Evolutionary conservation across 2,113 vertebrate genomes (phyloP), one percentile per base, ranked within the genome.

Genomic region (Rhadina sibilatrix): DNA sequence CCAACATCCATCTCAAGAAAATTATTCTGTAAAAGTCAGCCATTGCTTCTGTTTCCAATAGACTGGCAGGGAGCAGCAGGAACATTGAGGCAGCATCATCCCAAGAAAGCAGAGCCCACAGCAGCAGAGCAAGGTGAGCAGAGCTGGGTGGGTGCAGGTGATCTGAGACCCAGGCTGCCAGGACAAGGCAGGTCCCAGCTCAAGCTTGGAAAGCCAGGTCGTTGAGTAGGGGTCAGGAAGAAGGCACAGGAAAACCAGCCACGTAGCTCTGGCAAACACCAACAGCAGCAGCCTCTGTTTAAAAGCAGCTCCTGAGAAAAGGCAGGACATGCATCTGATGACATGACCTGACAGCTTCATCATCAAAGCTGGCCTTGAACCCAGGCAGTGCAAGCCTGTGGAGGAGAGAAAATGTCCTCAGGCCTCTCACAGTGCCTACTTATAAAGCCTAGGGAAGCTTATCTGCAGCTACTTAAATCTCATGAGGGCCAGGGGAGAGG

Each of bases 121-220:
- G 37, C 25, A 61, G 12, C 31, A 0, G 1, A 60, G 8, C 4
- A 1, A 47, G 37, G 21, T 21, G 6, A 72, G 15, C 28, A 42
- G 61, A 66, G 17, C 21, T 31, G 31, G 10, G 7, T 20, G 3
- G 0, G 7, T 25, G 12, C 3, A 2, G 57, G 7, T 25, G 10
- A 44, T 44, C 16, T 61, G 37, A 70, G 30, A 70, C 6, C 22
- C 42, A 28, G 46, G 16, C 40, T 35, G 7, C 47, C 1, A 9
- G 35, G 33, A 25, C 13, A 42, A 38, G 30, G 15, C 23, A 68
- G 25, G 35, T 38, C 30, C 50, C 30, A 74, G 40, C 9, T 69
- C 49, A 56, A 81, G 23, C 37, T 20, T 63, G 53, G 60, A 42
- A 83, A 80, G 44, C 12, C 44, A 30, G 10, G 20, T 47, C 6